Conservation (phyloP, 2,888 invertebrate genomes). For the Eupeodes luniger region DNA sequence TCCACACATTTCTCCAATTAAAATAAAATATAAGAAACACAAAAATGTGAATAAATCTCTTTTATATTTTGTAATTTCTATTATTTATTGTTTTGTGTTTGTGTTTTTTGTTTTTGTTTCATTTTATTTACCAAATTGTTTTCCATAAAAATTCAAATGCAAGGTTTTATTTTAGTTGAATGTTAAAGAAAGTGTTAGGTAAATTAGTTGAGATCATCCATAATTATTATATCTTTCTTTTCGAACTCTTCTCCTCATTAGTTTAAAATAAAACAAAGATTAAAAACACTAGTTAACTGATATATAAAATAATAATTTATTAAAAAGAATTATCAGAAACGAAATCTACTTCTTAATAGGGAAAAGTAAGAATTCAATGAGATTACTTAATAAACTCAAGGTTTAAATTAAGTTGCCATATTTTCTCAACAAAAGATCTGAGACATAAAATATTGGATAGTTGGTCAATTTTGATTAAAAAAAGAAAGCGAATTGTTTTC, state of each 20-base stretch:
- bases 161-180: not conserved
- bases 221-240: not conserved
- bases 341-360: too few relatives aligned
- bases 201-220: conserved; percentile 3
- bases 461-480: too few relatives aligned
- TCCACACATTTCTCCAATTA: conserved; percentile 67
- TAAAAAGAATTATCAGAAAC: too few relatives aligned
- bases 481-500: too few relatives aligned
- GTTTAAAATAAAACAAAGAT: not conserved
- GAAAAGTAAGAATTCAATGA: too few relatives aligned
- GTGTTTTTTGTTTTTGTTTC: not conserved
- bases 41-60: not conserved
- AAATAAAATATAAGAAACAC: conserved; percentile 18
- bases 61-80: not conserved
- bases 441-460: too few relatives aligned
- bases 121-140: not conserved
- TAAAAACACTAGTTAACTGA: too few relatives aligned
- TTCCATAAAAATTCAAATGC: conserved; percentile 6
- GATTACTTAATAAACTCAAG: too few relatives aligned
- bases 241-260: conserved; percentile 6
- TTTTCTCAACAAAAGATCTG: too few relatives aligned
- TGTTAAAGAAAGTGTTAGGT: not conserved
- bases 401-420: too few relatives aligned
- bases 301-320: too few relatives aligned
- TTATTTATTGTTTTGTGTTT: not conserved